Base-by-base conservation (phyloP, 2,797 vertebrate species). In the Hapalemur alaotrensis region DNA sequence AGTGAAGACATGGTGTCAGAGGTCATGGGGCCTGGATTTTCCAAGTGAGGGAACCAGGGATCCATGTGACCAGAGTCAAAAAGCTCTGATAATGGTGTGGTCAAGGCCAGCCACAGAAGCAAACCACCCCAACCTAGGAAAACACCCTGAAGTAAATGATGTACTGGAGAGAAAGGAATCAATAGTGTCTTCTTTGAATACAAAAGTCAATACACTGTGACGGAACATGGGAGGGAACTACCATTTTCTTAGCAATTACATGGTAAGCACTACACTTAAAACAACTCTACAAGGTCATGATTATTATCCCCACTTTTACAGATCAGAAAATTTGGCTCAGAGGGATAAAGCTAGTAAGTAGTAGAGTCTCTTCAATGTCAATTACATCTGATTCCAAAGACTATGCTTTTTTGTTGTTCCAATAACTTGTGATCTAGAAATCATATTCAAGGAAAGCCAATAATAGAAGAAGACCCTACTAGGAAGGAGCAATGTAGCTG, bases 261-360 rank as follows among this genome's bases (percentile, higher is more conserved):
- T 69, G 35, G 46, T 43, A 95, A 72, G n/a, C 41, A 20, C 11
- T 59, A 67, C 0, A 52, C 28, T 88, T 94, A 76, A 90, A 76
- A 94, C 41, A 93, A 95, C 41, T 32, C 23, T 81, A 85, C 20
- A 52, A 70, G 23, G 46, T 78, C 41, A 41, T 87, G 54, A 93
- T 80, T 76, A 59, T 81, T 75, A 85, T 43, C 28, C 14, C 2
- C 48, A 95, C 73, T 88, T 89, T 96, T 69, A 95, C 14, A 96
- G 82, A 93, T 93, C 48, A 93, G 10, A 91, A 80, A 88, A 97
- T 91, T 90, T 81, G 32, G 52, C 43, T 89, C 75, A 63, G 7
- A 75, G 15, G 28, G 73, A 83, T 79, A 96, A 89, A 96, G 41
- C 75, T 50, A 63, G 41, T 43, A 95, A 92, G 67, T 67, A 89